These are phyloP conservation scores for Cladorhizidae sp. DNA, from an alignment of 37 sponge, comb jelly and placozoan species.

Conservation along the genomic window DNA sequence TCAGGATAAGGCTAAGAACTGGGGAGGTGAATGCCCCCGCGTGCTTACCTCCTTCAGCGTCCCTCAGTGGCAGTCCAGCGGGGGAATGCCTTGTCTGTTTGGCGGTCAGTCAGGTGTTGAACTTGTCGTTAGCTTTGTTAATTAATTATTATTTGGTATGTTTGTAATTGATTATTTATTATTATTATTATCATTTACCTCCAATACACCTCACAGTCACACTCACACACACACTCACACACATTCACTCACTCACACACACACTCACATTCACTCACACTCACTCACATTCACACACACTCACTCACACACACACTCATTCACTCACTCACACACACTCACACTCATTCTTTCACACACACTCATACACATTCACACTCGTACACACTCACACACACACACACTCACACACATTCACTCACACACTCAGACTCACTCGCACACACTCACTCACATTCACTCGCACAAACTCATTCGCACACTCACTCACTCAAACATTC, in stretches of 20 bases:
- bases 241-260: slow-evolving; percentile 1
- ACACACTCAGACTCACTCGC: not conserved
- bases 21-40: no score
- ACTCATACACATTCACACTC: not conserved
- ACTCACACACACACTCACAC: not conserved
- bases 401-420: slow-evolving; percentile 3
- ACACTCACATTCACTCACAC: not conserved
- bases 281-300: slow-evolving; percentile 9
- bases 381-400: not conserved
- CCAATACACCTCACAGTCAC: no score
- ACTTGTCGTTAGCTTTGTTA: no score
- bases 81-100: no score
- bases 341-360: not conserved
- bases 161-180: no score
- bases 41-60: no score
- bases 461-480: not conserved
- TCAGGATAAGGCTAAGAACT: no score
- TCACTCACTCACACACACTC: no score
- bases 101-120: no score
- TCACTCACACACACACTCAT: not conserved
- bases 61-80: no score
- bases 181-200: no score
- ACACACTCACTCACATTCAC: not conserved
- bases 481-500: not conserved
- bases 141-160: no score